These are phyloP conservation scores for Cichlasoma orientale DNA, from an alignment of 2,797 vertebrate species.

Conservation along the genomic window DNA sequence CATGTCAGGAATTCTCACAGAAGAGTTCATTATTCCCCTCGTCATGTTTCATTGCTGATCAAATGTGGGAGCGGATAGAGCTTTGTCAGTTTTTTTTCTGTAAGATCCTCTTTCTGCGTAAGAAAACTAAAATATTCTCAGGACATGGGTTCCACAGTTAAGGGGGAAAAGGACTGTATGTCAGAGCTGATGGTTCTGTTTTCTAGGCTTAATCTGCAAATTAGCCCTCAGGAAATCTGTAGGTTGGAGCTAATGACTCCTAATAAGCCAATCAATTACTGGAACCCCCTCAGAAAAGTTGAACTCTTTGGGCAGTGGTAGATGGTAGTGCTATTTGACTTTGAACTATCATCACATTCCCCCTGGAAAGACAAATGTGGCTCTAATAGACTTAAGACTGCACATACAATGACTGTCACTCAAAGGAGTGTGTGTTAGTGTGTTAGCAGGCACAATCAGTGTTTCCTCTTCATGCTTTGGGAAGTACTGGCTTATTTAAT, in stretches of 20 bases:
- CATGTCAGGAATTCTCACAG: slow-evolving; percentile 42
- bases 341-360: neutral
- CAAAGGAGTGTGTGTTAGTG: neutral
- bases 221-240: neutral
- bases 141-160: neutral
- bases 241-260: neutral
- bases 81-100: slow-evolving; percentile 7
- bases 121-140: slow-evolving; percentile 11
- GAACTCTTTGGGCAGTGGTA: neutral
- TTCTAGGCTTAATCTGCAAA: neutral
- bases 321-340: neutral
- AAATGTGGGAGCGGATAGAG: slow-evolving; percentile 31
- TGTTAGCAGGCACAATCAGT: neutral
- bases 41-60: slow-evolving; percentile 33
- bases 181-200: neutral
- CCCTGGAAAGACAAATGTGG: neutral
- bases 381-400: slow-evolving; percentile 8
- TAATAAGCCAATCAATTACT: neutral
- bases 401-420: neutral
- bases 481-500: neutral
- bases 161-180: neutral
- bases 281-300: neutral
- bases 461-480: neutral
- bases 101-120: neutral
- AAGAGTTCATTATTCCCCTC: slow-evolving; percentile 17